Evolutionary conservation across 1,140 invertebrate genomes (phyloP), one percentile per base, ranked within the genome.

Genomic region (Heliconius himera): DNA sequence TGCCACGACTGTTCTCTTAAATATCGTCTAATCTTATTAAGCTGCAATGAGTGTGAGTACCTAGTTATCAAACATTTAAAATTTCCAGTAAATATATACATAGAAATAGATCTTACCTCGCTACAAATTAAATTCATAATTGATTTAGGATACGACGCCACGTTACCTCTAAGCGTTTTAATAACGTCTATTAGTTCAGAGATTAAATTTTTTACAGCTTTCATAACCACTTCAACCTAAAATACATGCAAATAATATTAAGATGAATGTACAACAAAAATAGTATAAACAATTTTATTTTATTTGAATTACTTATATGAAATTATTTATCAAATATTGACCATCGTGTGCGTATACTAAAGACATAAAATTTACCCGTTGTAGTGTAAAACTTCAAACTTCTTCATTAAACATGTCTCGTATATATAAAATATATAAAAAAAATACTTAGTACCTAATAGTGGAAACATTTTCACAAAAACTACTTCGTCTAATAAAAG

Each of bases 51-150:
- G 49, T 51, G 49, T 51, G 49, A 51, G 49, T 46, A 46, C 13
- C 41, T 46, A 46, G 13, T 51, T 20, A 51, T 51, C 1, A 51
- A 51, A 51, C 18, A 51, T 51, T 18, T 8, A 20, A 51, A 51
- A 8, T 51, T 51, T 51, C 49, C 16, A 51, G 3, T 51, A 49
- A 49, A 5, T 6, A 5, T 4, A 16, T 49, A 51, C 18, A 51
- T 51, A 20, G 2, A 56, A 76, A 38, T 36, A 38, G 29, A 75
- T 33, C 78, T 84, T 85, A 92, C 92, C 85, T 94, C 92, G 77
- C 91, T 91, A 80, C 88, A 92, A 46, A 94, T 87, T 70, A 93
- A 87, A 78, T 92, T 87, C 91, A 94, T 93, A 16, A 93, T 92
- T 38, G 90, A 86, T 79, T 89, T 89, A n/a, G 92, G 92, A 82